phyloP scores from a whole-genome alignment of 2,797 vertebrate genomes.

The Etheostoma nigrum region DNA sequence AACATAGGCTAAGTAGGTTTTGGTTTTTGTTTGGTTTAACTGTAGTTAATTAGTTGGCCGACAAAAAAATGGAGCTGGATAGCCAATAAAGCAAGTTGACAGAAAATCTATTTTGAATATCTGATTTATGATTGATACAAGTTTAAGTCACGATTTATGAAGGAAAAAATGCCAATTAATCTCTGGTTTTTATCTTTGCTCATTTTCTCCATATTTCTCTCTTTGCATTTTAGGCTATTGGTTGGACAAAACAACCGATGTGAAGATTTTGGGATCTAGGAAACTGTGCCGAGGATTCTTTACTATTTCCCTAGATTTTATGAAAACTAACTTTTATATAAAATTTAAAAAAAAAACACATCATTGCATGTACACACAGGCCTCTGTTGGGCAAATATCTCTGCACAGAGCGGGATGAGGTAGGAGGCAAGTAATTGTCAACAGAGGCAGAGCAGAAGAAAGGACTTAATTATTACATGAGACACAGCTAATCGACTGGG shows the following conservation, averaged over 20 bases:
- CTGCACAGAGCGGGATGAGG: constrained; percentile 19
- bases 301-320: background rate
- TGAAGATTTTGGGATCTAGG: background rate
- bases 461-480: constrained; percentile 62
- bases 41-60: background rate
- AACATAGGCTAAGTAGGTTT: background rate
- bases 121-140: background rate
- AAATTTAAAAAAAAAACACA: background rate
- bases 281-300: background rate
- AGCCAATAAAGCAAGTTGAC: background rate
- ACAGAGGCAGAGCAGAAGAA: constrained; percentile 40
- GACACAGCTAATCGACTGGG: constrained; percentile 67
- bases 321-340: background rate
- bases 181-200: background rate
- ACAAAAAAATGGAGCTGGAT: background rate
- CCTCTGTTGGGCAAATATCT: constrained; percentile 20
- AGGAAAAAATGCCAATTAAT: background rate
- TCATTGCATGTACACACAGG: background rate
- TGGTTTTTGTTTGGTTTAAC: background rate
- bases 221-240: background rate
- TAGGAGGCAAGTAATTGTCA: constrained; percentile 38
- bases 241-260: background rate
- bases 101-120: background rate
- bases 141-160: background rate
- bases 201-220: background rate